A percentile compares a stretch with the other conserved stretches of the same genome.
These are phyloP conservation scores for Diachasmimorpha longicaudata DNA, from an alignment of 1,140 invertebrate genomes.

Conservation along the genomic window DNA sequence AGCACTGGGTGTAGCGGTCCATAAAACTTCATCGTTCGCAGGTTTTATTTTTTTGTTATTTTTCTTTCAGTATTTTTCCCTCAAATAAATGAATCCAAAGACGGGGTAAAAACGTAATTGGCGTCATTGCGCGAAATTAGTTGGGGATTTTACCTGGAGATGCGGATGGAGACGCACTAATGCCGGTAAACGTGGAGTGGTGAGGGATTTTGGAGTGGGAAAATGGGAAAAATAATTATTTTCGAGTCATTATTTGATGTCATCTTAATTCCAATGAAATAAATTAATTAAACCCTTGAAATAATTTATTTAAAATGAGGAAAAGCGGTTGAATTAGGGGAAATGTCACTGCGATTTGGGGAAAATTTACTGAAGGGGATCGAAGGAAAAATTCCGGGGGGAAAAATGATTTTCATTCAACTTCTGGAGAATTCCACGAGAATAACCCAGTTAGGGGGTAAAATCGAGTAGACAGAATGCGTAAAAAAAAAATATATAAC, in stretches of 20 bases:
- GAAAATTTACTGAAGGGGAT: too few species aligned
- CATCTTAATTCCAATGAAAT: too few species aligned
- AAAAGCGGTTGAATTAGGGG: too few species aligned
- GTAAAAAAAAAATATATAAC: not conserved
- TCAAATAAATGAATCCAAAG: conserved; percentile 37
- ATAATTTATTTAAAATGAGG: too few species aligned
- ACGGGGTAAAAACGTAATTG: conserved; percentile 49
- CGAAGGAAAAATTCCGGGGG: too few species aligned
- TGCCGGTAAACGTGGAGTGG: not conserved
- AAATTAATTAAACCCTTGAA: too few species aligned
- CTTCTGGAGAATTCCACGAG: not conserved
- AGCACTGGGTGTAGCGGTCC: not conserved
- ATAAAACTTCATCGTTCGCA: not conserved
- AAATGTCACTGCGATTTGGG: too few species aligned
- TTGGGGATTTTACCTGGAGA: conserved; percentile 19
- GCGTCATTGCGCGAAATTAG: conserved; percentile 48
- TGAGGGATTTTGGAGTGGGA: not conserved
- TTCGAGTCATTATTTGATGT: too few species aligned
- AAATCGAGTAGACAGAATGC: conserved; percentile 28
- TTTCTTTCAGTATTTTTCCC: conserved; percentile 18
- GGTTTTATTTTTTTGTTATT: too few species aligned
- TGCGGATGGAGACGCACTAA: conserved; percentile 3
- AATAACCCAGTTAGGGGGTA: conserved; percentile 12
- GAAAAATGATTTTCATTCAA: not conserved
- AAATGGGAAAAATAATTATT: too few species aligned